Evolutionary conservation across 2,113 vertebrate genomes (phyloP).

Genomic region (Sterrhoptilus dennistouni): DNA sequence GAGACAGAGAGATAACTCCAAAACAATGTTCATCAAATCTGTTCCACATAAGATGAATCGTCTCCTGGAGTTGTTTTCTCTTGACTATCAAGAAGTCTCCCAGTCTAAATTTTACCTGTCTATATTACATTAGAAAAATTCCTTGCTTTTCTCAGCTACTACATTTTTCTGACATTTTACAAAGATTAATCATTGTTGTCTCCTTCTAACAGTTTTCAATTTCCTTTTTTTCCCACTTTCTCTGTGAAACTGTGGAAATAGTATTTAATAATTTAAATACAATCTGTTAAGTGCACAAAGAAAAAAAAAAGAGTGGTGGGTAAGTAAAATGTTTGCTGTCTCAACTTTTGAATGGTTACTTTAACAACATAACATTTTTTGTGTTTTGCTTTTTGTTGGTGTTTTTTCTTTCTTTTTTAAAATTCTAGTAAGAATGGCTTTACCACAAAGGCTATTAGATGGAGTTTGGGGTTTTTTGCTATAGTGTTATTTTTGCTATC

Average conservation of each 20-base stretch:
- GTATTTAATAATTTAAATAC: background rate
- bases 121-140: background rate
- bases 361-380: background rate
- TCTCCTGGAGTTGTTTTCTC: background rate
- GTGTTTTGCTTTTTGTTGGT: fast-evolving
- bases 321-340: background rate
- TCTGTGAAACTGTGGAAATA: background rate
- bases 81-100: background rate
- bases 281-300: background rate
- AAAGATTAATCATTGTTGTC: background rate
- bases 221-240: background rate
- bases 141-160: background rate
- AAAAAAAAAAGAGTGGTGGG: background rate
- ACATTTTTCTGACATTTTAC: background rate
- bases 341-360: background rate
- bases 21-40: background rate
- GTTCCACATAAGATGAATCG: background rate
- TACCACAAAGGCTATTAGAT: background rate
- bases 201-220: background rate
- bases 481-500: fast-evolving
- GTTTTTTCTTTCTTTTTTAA: background rate
- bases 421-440: background rate
- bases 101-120: background rate
- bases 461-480: fast-evolving
- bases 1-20: background rate